Evolutionary conservation across 1,140 invertebrate species (phyloP).

Genomic region (Reticulitermes speratus): DNA sequence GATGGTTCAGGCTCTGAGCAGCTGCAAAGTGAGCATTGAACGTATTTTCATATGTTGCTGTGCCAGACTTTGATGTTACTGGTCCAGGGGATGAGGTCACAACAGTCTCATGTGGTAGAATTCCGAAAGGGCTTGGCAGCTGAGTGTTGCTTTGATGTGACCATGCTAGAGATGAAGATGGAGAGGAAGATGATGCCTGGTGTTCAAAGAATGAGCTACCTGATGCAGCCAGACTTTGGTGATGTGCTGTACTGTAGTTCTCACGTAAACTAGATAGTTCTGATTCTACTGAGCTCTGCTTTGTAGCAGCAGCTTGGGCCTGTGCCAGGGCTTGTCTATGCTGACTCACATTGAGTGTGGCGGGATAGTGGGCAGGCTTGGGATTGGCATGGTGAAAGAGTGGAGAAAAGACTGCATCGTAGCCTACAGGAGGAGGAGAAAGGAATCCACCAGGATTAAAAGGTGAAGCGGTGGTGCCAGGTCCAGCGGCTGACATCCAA

Average conservation of each 20-base stretch:
- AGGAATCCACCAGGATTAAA: slow-evolving; percentile 69
- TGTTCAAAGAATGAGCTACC: slow-evolving; percentile 44
- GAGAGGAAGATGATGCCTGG: slow-evolving; percentile 53
- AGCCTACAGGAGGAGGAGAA: slow-evolving; percentile 61
- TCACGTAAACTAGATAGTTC: slow-evolving; percentile 57
- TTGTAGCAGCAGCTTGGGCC: slow-evolving; percentile 46
- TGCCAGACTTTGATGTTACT: slow-evolving; percentile 48
- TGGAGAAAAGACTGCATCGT: slow-evolving; percentile 69
- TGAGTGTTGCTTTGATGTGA: slow-evolving; percentile 61
- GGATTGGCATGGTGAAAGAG: slow-evolving; percentile 67
- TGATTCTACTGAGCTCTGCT: slow-evolving; percentile 52
- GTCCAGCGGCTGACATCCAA: slow-evolving; percentile 37
- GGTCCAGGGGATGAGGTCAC: slow-evolving; percentile 64
- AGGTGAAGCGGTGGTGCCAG: slow-evolving; percentile 54
- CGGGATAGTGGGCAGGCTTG: slow-evolving; percentile 60
- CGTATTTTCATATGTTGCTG: slow-evolving; percentile 48
- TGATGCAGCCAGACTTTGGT: slow-evolving; percentile 39
- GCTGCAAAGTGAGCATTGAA: slow-evolving; percentile 64
- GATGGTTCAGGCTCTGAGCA: slow-evolving; percentile 59
- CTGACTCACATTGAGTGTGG: slow-evolving; percentile 42
- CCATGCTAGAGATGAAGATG: slow-evolving; percentile 53
- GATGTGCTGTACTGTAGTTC: slow-evolving; percentile 53
- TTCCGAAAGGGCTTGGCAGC: slow-evolving; percentile 69
- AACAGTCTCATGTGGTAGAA: slow-evolving; percentile 73
- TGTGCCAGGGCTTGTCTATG: slow-evolving; percentile 44